Conservation (phyloP, 2,113 vertebrate genomes). For the Choloepus hoffmanni region DNA sequence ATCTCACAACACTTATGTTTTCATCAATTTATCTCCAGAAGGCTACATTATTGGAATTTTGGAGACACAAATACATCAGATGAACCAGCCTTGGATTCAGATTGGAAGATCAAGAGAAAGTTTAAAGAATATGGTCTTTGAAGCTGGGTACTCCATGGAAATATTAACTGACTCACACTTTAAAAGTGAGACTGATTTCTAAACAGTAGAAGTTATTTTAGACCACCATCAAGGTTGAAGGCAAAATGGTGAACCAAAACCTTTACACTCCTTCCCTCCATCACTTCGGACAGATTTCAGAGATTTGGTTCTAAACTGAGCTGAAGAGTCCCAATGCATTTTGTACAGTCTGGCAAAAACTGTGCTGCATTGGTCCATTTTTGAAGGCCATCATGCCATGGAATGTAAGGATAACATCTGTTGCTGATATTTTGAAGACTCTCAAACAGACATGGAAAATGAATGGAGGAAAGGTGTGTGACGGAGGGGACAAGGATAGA, state of each 20-base stretch:
- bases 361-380: slow-evolving; percentile 86
- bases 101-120: slow-evolving; percentile 85
- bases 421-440: slow-evolving; percentile 95
- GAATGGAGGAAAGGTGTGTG: slow-evolving; percentile 99
- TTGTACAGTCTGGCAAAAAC: slow-evolving; percentile 87
- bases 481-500: slow-evolving; percentile 93
- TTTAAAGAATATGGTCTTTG: slow-evolving; percentile 87
- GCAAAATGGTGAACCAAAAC: slow-evolving; percentile 89
- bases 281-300: slow-evolving; percentile 87
- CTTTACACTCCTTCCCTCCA: slow-evolving; percentile 75
- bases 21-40: slow-evolving; percentile 21
- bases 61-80: slow-evolving; percentile 88
- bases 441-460: slow-evolving; percentile 94
- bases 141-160: slow-evolving; percentile 86
- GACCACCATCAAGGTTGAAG: slow-evolving; percentile 85
- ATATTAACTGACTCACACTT: slow-evolving; percentile 81
- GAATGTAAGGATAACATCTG: slow-evolving; percentile 90
- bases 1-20: too few species aligned
- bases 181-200: slow-evolving; percentile 86
- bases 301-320: slow-evolving; percentile 93
- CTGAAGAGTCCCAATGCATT: slow-evolving; percentile 89
- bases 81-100: slow-evolving; percentile 85
- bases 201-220: slow-evolving; percentile 84
- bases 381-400: slow-evolving; percentile 92
- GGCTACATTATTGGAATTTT: slow-evolving; percentile 83